Conservation (phyloP, 2,888 invertebrate genomes). For the Sesamia inferens region DNA sequence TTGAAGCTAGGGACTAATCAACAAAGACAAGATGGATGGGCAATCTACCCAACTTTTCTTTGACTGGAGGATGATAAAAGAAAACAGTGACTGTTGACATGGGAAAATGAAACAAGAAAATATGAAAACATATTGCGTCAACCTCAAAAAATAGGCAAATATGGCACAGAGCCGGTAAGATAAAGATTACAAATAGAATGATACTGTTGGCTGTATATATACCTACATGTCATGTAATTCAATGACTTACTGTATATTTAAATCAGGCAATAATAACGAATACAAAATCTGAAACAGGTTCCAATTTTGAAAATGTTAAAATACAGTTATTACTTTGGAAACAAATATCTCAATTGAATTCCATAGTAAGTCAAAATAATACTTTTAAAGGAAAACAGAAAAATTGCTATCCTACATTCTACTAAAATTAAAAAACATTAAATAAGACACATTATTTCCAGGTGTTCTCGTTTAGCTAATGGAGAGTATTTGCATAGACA, state of each 20-base stretch:
- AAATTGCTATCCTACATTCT: neutral
- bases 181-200: too few relatives aligned
- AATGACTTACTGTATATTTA: neutral
- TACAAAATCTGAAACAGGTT: neutral
- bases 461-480: too few relatives aligned
- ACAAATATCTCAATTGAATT: neutral
- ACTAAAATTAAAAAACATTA: neutral
- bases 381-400: neutral
- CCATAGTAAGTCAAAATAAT: rapidly evolving
- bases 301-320: neutral
- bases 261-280: too few relatives aligned
- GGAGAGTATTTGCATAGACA: too few relatives aligned
- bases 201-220: neutral
- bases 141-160: neutral
- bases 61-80: neutral
- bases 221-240: neutral
- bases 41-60: neutral
- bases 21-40: neutral
- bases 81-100: neutral
- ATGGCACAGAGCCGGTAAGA: neutral
- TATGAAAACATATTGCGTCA: neutral
- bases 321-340: neutral
- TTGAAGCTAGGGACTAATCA: too few relatives aligned
- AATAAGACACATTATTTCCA: too few relatives aligned
- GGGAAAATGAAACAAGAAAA: neutral